These are phyloP conservation scores for Drosophila pruinosa DNA, from an alignment of 1,140 invertebrate species.

Conservation along the genomic window DNA sequence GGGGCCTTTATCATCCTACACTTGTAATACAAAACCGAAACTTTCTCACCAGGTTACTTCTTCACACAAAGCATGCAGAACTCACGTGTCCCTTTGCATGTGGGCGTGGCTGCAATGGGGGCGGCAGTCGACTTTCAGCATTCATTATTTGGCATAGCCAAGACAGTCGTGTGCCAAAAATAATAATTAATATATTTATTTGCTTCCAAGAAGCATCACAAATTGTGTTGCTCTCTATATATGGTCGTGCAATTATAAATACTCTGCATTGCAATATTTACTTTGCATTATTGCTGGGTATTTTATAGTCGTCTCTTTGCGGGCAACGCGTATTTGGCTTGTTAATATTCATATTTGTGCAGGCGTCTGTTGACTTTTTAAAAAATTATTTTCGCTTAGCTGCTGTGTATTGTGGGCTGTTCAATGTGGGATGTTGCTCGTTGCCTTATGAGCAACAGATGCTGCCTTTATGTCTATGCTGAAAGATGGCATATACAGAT, in stretches of 20 bases:
- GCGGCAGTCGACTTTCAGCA: background rate
- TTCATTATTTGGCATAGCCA: background rate
- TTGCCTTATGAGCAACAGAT: constrained; percentile 27
- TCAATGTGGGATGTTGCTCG: background rate
- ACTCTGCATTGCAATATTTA: background rate
- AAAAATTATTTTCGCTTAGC: constrained; percentile 25
- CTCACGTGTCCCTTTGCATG: constrained; percentile 15
- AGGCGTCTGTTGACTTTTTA: constrained; percentile 52
- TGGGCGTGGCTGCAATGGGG: constrained; percentile 3
- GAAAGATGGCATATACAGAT: constrained; percentile 1
- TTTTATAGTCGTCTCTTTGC: background rate
- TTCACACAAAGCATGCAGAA: constrained; percentile 4
- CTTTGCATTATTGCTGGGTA: background rate
- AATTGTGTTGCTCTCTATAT: constrained; percentile 6
- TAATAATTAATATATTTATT: constrained; percentile 70
- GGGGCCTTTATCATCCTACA: background rate
- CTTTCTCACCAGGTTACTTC: constrained; percentile 28
- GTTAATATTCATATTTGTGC: constrained; percentile 38
- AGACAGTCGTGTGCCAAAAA: constrained; percentile 65
- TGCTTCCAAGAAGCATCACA: background rate
- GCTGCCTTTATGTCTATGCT: constrained; percentile 31
- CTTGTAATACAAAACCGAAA: constrained; percentile 23
- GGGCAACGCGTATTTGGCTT: background rate
- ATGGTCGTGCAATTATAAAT: constrained; percentile 36
- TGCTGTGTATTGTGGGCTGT: constrained; percentile 1